These are phyloP conservation scores for Cinclus mexicanus DNA, from an alignment of 2,113 vertebrate species.

Conservation along the genomic window DNA sequence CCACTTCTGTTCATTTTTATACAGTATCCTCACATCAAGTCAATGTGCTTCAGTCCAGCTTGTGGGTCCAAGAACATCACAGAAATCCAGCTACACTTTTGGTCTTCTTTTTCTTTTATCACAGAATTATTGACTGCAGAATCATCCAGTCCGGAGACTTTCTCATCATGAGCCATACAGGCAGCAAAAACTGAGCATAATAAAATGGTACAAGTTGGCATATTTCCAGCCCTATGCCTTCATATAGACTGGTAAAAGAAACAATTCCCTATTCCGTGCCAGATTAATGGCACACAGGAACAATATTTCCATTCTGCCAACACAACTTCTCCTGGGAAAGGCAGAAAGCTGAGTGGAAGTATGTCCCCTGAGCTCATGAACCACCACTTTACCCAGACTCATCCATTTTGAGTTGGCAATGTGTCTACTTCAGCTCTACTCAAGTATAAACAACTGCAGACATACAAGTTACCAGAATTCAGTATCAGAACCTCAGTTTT, in stretches of 20 bases:
- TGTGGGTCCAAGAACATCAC: background rate
- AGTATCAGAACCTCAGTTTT: background rate
- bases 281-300: background rate
- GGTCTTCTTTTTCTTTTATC: background rate
- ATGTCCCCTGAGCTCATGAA: background rate
- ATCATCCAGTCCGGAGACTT: background rate
- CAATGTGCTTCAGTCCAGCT: background rate
- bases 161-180: background rate
- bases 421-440: background rate
- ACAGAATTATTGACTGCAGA: background rate
- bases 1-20: background rate
- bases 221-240: background rate
- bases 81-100: background rate
- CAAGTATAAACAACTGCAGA: background rate
- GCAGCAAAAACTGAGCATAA: background rate
- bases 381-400: background rate
- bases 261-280: background rate
- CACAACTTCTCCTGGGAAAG: background rate
- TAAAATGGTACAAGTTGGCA: background rate
- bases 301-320: background rate
- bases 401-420: background rate
- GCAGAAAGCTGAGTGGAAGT: background rate
- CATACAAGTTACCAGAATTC: background rate
- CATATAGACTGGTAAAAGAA: background rate
- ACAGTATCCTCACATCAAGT: background rate